phyloP scores from a whole-genome alignment of 2,888 invertebrate genomes.

The Microctonus hyperodae region DNA sequence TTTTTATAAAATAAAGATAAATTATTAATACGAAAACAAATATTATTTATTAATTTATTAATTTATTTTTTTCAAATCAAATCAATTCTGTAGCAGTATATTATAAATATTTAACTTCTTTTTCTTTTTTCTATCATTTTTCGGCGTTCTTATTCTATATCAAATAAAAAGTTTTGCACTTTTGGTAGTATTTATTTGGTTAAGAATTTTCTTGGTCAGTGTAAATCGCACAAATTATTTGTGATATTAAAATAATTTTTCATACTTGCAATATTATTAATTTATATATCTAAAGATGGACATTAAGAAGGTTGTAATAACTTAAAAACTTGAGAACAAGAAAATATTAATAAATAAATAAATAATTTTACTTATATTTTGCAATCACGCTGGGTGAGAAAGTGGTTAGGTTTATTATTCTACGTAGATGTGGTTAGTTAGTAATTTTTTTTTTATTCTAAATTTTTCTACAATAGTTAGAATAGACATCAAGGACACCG shows the following conservation, averaged over 20 bases:
- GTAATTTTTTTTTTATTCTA: constrained; percentile 37
- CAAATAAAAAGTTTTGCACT: constrained; percentile 9
- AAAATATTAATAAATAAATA: too few relatives aligned
- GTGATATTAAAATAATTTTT: too few relatives aligned
- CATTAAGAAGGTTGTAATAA: too few relatives aligned
- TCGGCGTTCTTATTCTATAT: not conserved
- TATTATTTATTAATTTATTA: too few relatives aligned
- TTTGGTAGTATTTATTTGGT: constrained; percentile 2
- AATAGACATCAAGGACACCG: constrained; percentile 57
- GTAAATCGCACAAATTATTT: not conserved
- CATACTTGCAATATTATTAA: too few relatives aligned
- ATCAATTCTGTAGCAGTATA: not conserved
- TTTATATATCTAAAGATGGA: too few relatives aligned
- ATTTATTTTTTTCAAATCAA: too few relatives aligned
- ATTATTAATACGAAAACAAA: too few relatives aligned
- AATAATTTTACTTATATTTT: constrained; percentile 30
- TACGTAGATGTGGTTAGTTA: constrained; percentile 40
- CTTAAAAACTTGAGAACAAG: too few relatives aligned
- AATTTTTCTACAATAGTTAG: constrained; percentile 42
- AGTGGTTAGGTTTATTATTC: constrained; percentile 30
- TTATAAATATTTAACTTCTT: constrained; percentile 6
- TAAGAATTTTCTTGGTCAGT: constrained; percentile 12
- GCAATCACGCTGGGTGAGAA: constrained; percentile 48
- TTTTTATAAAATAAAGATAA: too few relatives aligned
- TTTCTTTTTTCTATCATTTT: not conserved